Conservation (phyloP, 2,888 invertebrate species). For the Tachina fera region DNA sequence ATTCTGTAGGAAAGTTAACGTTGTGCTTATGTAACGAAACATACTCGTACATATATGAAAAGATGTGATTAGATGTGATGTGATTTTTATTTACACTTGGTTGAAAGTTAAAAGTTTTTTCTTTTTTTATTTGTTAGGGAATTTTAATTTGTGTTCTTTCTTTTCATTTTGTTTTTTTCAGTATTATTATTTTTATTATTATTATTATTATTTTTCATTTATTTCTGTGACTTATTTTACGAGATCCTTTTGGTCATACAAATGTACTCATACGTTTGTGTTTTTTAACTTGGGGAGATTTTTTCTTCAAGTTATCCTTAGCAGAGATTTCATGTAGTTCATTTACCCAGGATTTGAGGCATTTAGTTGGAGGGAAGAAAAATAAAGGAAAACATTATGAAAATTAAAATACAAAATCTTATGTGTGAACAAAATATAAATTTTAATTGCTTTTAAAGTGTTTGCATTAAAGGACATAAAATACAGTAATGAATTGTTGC, state of each 20-base stretch:
- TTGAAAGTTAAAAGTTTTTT: slow-evolving; percentile 55
- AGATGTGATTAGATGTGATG: slow-evolving; percentile 33
- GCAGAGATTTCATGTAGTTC: slow-evolving; percentile 46
- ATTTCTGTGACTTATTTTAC: slow-evolving; percentile 41
- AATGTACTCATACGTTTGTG: slow-evolving; percentile 20
- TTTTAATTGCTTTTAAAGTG: slow-evolving; percentile 56
- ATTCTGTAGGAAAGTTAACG: neutral
- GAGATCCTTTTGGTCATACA: slow-evolving; percentile 49
- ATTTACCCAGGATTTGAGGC: slow-evolving; percentile 58
- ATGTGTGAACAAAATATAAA: slow-evolving; percentile 15
- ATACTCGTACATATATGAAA: neutral
- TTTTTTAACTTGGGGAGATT: slow-evolving; percentile 46
- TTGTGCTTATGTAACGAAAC: neutral
- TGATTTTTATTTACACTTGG: slow-evolving; percentile 62
- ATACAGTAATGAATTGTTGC: neutral
- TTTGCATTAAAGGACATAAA: slow-evolving; percentile 17
- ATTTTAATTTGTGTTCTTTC: slow-evolving; percentile 53
- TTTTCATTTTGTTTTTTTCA: neutral
- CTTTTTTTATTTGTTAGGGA: slow-evolving; percentile 25
- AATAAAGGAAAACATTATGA: neutral
- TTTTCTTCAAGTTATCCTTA: slow-evolving; percentile 1
- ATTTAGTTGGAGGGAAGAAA: slow-evolving; percentile 13
- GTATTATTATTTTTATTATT: slow-evolving; percentile 10
- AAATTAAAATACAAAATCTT: slow-evolving; percentile 4
- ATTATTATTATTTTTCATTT: slow-evolving; percentile 38